Conservation (phyloP, 1,140 invertebrate species). For the Contarinia nasturtii region DNA sequence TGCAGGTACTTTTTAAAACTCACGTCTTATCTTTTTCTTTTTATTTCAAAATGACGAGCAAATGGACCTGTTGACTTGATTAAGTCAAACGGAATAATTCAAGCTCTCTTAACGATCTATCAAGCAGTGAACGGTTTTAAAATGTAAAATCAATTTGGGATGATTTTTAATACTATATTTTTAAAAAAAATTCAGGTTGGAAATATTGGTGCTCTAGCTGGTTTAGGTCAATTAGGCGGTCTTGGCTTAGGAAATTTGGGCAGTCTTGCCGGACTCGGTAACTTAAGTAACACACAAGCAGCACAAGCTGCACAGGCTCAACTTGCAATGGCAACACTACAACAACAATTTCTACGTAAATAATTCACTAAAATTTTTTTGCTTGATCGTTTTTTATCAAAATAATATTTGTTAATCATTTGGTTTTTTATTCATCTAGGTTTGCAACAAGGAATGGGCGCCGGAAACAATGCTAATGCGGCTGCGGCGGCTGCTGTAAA, state of each 20-base stretch:
- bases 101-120: too few relatives aligned
- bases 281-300: slow-evolving; percentile 21
- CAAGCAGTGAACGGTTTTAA: too few relatives aligned
- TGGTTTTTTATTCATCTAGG: neutral
- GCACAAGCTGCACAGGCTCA: slow-evolving; percentile 36
- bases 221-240: neutral
- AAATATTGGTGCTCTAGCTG: too few relatives aligned
- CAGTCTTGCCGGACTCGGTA: slow-evolving; percentile 15
- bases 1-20: too few relatives aligned
- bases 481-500: slow-evolving; percentile 38
- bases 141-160: too few relatives aligned
- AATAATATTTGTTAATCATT: neutral
- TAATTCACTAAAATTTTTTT: neutral
- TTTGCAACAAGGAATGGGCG: slow-evolving; percentile 18
- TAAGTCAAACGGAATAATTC: too few relatives aligned
- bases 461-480: slow-evolving; percentile 14
- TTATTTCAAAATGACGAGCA: too few relatives aligned
- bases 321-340: slow-evolving; percentile 60
- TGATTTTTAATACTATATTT: too few relatives aligned
- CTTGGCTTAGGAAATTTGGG: slow-evolving; percentile 4
- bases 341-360: slow-evolving; percentile 47
- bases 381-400: neutral
- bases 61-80: too few relatives aligned
- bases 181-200: too few relatives aligned
- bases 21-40: too few relatives aligned